A percentile compares a stretch with the other conserved stretches of the same genome.
Evolutionary conservation across 1,140 invertebrate species (phyloP).

Genomic region (Caenorhabditis brenneri): DNA sequence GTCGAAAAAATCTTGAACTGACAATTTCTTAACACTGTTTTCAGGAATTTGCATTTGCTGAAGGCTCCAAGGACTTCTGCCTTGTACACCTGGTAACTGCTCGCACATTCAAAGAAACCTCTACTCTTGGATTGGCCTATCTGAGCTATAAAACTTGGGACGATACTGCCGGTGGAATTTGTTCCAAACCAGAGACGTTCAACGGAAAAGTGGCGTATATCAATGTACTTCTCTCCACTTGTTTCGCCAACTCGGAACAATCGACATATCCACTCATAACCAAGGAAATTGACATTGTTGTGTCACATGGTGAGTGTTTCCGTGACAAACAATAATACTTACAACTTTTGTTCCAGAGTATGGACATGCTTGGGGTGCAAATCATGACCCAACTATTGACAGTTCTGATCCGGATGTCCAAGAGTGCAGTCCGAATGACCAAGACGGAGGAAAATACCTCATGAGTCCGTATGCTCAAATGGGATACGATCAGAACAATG

Average conservation of each 20-base stretch:
- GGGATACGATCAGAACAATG: constrained; percentile 53
- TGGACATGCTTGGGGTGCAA: constrained; percentile 50
- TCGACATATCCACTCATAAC: constrained; percentile 47
- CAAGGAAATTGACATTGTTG: constrained; percentile 49
- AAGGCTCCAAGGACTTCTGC: constrained; percentile 44
- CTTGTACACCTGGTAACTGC: constrained; percentile 49
- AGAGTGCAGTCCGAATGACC: constrained; percentile 34
- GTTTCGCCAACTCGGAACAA: constrained; percentile 36
- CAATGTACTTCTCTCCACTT: constrained; percentile 38
- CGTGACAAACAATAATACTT: neutral
- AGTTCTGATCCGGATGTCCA: constrained; percentile 1
- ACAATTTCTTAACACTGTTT: neutral
- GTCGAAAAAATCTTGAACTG: too few species aligned
- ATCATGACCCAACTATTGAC: constrained; percentile 43
- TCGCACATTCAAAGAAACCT: constrained; percentile 21
- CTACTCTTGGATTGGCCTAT: constrained; percentile 43
- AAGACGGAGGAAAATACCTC: constrained; percentile 47
- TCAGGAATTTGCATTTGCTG: constrained; percentile 44
- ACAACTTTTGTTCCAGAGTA: constrained; percentile 44
- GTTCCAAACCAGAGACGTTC: constrained; percentile 18
- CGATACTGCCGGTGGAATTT: constrained; percentile 40
- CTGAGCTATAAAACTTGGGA: constrained; percentile 11
- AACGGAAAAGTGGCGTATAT: constrained; percentile 26
- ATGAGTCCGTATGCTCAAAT: constrained; percentile 46
- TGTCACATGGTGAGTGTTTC: constrained; percentile 38